Percentiles rank a stretch among this genome's conserved stretches.
phyloP scores from a whole-genome alignment of 1,140 invertebrate species.

The Drosophila kurseongensis region DNA sequence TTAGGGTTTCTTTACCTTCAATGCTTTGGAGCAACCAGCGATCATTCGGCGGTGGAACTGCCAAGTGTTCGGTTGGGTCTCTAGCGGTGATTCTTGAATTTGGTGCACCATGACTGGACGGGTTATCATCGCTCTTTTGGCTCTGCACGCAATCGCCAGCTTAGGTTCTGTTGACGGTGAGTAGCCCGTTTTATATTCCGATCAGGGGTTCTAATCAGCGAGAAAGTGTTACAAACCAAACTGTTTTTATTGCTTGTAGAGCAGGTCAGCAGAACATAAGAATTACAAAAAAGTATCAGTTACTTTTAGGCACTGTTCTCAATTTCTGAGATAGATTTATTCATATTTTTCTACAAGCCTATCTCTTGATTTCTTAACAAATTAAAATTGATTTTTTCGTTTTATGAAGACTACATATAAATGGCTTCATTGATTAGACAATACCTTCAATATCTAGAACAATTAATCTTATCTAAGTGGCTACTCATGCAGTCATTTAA shows the following conservation, averaged over 20 bases:
- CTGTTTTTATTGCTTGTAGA: constrained; percentile 11
- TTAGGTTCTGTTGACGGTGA: constrained; percentile 54
- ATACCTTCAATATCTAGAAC: constrained; percentile 7
- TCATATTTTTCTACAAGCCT: too few relatives aligned
- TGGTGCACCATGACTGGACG: constrained; percentile 58
- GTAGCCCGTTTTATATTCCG: constrained; percentile 59
- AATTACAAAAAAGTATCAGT: neutral
- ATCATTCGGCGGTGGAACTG: constrained; percentile 62
- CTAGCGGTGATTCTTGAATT: constrained; percentile 8
- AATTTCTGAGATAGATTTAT: neutral
- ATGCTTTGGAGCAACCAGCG: constrained; percentile 1
- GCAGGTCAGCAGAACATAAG: constrained; percentile 7
- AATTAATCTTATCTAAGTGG: constrained; percentile 36
- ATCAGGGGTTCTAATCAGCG: constrained; percentile 52
- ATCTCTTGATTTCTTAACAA: neutral
- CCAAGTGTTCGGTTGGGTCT: constrained; percentile 47
- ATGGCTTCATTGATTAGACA: neutral
- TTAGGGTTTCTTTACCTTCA: constrained; percentile 34
- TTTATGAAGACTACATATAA: neutral
- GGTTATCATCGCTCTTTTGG: constrained; percentile 30
- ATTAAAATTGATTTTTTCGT: neutral
- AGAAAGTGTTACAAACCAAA: constrained; percentile 33
- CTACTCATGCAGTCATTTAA: constrained; percentile 16
- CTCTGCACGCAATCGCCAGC: constrained; percentile 40
- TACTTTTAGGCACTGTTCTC: neutral